Conservation (phyloP, 2,888 invertebrate species). For the Drosophila birchii region DNA sequence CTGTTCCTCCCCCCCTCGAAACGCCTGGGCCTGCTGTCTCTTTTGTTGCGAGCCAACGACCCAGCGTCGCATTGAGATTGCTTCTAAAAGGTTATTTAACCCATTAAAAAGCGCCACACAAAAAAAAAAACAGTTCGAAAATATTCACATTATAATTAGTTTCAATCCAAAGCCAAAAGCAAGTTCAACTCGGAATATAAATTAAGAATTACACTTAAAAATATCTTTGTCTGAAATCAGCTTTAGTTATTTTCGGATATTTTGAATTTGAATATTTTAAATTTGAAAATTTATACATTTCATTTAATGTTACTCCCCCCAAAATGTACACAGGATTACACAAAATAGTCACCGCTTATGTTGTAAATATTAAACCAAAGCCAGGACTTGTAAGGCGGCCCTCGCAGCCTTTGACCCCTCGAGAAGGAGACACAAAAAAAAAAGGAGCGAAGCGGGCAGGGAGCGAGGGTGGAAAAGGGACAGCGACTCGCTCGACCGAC, state of each 20-base stretch:
- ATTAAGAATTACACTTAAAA: neutral
- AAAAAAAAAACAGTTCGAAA: neutral
- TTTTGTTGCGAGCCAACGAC: constrained; percentile 64
- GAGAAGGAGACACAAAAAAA: constrained; percentile 21
- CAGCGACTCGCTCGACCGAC: constrained; percentile 45
- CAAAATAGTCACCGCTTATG: neutral
- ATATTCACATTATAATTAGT: neutral
- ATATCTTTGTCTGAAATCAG: neutral
- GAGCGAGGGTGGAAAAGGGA: constrained; percentile 14
- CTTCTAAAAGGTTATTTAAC: constrained; percentile 74
- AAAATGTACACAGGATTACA: constrained; percentile 8
- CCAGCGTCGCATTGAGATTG: constrained; percentile 61
- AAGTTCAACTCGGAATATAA: neutral
- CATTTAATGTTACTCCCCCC: constrained; percentile 38
- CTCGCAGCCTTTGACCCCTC: constrained; percentile 49
- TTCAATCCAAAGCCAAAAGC: neutral
- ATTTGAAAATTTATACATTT: neutral
- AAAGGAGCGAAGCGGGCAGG: neutral
- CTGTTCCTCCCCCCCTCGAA: constrained; percentile 14
- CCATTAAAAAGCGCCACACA: constrained; percentile 56
- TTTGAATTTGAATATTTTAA: too few relatives aligned
- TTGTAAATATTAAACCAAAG: constrained; percentile 28
- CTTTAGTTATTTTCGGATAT: neutral
- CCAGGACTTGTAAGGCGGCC: constrained; percentile 43
- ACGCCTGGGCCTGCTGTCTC: constrained; percentile 29